Conservation (phyloP, 2,888 invertebrate species). For the Apotomis turbidana region DNA sequence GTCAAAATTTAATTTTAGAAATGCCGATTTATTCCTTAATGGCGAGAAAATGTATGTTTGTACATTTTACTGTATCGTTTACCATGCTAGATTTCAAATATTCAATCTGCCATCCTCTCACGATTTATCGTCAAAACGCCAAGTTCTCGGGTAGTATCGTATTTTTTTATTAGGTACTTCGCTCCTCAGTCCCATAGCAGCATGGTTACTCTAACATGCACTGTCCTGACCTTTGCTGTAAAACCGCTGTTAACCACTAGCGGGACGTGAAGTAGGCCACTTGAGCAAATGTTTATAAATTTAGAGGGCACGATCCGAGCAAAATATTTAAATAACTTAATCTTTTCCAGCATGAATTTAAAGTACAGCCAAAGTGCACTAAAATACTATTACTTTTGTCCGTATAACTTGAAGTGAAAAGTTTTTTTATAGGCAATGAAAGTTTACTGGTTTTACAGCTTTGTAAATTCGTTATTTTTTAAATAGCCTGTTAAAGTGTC, state of each 20-base stretch:
- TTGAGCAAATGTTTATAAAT: neutral
- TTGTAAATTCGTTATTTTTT: no score
- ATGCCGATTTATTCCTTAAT: no score
- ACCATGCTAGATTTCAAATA: neutral
- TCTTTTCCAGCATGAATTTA: no score
- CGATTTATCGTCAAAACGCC: neutral
- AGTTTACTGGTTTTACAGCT: no score
- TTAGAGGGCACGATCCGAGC: neutral
- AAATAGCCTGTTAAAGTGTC: no score
- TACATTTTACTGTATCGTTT: neutral
- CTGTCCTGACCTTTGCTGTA: slow-evolving; percentile 18
- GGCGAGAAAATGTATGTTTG: no score
- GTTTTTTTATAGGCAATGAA: no score
- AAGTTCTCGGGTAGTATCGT: slow-evolving; percentile 24
- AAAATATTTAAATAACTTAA: no score
- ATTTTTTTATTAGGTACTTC: slow-evolving; percentile 25
- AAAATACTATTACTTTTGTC: no score
- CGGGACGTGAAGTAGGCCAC: slow-evolving; percentile 7
- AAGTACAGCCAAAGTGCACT: no score
- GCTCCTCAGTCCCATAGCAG: neutral
- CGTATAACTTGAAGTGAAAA: no score
- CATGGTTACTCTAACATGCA: slow-evolving; percentile 7
- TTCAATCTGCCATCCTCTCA: neutral
- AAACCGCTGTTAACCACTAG: slow-evolving; percentile 13
- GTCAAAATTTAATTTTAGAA: no score